These are phyloP conservation scores for Gobiocypris rarus DNA, from an alignment of 2,113 vertebrate species.

Conservation along the genomic window DNA sequence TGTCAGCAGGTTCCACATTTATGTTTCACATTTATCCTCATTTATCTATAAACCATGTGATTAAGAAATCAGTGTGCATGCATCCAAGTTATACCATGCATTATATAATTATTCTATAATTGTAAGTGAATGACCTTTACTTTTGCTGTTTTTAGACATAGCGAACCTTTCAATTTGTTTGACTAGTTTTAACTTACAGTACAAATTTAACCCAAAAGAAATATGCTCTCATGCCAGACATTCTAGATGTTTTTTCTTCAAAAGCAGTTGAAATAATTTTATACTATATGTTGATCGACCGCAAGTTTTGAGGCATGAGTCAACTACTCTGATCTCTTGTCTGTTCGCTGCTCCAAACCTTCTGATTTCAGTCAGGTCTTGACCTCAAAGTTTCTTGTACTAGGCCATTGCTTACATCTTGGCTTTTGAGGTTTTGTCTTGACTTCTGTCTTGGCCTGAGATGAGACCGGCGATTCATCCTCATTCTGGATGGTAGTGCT, in stretches of 20 bases:
- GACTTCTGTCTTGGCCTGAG: slow-evolving; percentile 21
- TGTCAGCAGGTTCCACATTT: slow-evolving; percentile 63
- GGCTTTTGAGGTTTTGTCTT: slow-evolving; percentile 24
- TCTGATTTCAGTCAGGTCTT: not conserved
- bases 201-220: slow-evolving; percentile 22
- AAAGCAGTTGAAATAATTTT: slow-evolving; percentile 6
- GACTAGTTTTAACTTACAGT: slow-evolving; percentile 11
- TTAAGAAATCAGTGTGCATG: slow-evolving; percentile 69
- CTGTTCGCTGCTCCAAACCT: not conserved
- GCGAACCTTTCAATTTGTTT: slow-evolving; percentile 45
- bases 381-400: slow-evolving; percentile 18
- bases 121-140: not conserved
- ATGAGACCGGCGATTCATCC: not conserved
- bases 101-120: slow-evolving; percentile 80
- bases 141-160: slow-evolving; percentile 59
- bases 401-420: slow-evolving; percentile 1
- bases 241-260: slow-evolving; percentile 10
- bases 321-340: not conserved
- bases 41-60: slow-evolving; percentile 71
- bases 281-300: not conserved
- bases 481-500: not conserved
- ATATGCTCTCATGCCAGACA: not conserved
- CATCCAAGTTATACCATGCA: slow-evolving; percentile 67
- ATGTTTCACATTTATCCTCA: slow-evolving; percentile 47
- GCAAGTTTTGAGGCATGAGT: not conserved